Evolutionary conservation across 1,140 invertebrate genomes (phyloP).

Genomic region (Heliconius melpomene): DNA sequence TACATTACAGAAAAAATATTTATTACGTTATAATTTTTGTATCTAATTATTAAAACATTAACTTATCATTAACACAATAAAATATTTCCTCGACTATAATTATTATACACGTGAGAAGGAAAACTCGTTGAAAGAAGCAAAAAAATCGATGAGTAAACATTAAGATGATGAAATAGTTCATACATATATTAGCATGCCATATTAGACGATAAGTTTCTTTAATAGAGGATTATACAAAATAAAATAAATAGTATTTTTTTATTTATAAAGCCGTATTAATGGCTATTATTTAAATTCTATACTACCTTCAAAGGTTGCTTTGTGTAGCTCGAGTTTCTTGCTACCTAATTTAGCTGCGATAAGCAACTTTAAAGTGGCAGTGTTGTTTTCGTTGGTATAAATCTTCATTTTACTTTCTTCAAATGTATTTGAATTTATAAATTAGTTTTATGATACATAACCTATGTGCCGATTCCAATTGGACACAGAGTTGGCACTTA

Average conservation of each 20-base stretch:
- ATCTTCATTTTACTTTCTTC: conserved; percentile 82
- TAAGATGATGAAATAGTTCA: conserved; percentile 12
- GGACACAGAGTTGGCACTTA: conserved; percentile 24
- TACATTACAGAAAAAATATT: neutral
- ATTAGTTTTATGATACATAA: conserved; percentile 44
- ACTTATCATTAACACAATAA: neutral
- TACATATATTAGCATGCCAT: neutral
- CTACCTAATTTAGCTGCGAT: conserved; percentile 84
- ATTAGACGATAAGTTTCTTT: neutral
- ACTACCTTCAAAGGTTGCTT: conserved; percentile 82
- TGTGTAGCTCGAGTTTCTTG: conserved; percentile 79
- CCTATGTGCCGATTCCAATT: conserved; percentile 34
- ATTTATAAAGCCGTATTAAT: neutral
- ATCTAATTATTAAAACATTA: no score
- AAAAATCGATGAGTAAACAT: conserved; percentile 12
- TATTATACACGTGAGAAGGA: neutral
- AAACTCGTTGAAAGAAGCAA: neutral
- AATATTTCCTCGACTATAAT: neutral
- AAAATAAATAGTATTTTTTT: conserved; percentile 5
- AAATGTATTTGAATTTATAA: conserved; percentile 30
- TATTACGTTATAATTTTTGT: conserved; percentile 23
- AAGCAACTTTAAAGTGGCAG: conserved; percentile 86
- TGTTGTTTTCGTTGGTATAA: conserved; percentile 87
- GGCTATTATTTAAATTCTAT: conserved; percentile 15
- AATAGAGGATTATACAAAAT: neutral